Percentiles rank a stretch among this genome's conserved stretches.
Evolutionary conservation across 2,113 vertebrate genomes (phyloP).

Genomic region (Seriola quinqueradiata): DNA sequence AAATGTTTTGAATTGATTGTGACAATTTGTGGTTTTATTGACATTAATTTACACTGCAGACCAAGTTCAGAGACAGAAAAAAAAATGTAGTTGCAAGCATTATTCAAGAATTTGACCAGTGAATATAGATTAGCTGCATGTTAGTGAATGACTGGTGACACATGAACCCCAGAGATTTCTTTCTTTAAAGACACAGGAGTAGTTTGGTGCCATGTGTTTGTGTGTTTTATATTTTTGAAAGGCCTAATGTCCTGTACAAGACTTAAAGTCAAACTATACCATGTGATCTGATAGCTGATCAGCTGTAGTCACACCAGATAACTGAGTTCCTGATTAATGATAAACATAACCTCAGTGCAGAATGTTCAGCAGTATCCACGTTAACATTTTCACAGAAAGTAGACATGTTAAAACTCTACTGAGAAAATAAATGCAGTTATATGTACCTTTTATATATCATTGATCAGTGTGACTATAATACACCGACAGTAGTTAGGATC

Average conservation of each 20-base stretch:
- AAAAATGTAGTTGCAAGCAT: neutral
- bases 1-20: too few species aligned
- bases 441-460: neutral
- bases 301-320: too few species aligned
- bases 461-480: slow-evolving; percentile 47
- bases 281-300: too few species aligned
- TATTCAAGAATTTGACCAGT: neutral
- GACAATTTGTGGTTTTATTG: neutral
- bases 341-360: neutral
- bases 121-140: neutral
- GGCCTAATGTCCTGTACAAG: neutral
- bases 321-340: neutral
- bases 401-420: neutral
- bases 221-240: slow-evolving; percentile 1
- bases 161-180: neutral
- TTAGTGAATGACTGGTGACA: neutral
- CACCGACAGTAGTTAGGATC: slow-evolving; percentile 45
- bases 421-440: neutral
- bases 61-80: neutral
- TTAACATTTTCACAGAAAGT: neutral
- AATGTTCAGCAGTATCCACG: neutral
- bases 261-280: neutral
- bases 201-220: neutral
- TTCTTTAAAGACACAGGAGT: neutral
- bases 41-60: neutral